Evolutionary conservation across 2,888 invertebrate species (phyloP).

Genomic region (Thumatha senex): DNA sequence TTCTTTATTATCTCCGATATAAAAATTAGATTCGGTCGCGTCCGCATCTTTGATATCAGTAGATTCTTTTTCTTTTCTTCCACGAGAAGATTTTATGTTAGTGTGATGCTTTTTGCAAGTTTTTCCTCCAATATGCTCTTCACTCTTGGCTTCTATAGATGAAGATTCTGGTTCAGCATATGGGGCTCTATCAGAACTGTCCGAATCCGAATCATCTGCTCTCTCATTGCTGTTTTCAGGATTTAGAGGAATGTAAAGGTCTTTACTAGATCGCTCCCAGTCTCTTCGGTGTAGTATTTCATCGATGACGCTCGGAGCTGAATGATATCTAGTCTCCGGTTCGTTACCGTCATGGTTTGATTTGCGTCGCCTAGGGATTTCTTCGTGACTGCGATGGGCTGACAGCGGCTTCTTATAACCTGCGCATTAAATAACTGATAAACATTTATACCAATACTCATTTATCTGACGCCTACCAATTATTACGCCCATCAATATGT

Average conservation of each 20-base stretch:
- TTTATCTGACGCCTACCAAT: no score
- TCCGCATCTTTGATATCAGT: slow-evolving; percentile 66
- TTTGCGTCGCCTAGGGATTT: slow-evolving; percentile 56
- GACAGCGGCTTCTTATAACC: slow-evolving; percentile 60
- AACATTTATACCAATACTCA: no score
- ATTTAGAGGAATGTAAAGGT: slow-evolving; percentile 65
- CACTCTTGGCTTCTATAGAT: slow-evolving; percentile 43
- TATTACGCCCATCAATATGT: no score
- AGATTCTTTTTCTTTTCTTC: slow-evolving; percentile 52
- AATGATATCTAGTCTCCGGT: slow-evolving; percentile 63
- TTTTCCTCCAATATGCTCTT: slow-evolving; percentile 38
- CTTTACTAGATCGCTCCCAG: slow-evolving; percentile 69
- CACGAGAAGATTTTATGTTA: slow-evolving; percentile 67
- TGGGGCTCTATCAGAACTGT: slow-evolving; percentile 39
- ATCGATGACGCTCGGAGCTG: slow-evolving; percentile 74
- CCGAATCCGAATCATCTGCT: slow-evolving; percentile 34
- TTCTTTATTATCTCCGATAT: slow-evolving; percentile 58
- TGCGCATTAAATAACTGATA: slow-evolving; percentile 18
- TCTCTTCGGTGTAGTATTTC: slow-evolving; percentile 71
- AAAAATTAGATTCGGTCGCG: slow-evolving; percentile 62
- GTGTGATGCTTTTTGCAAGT: slow-evolving; percentile 71
- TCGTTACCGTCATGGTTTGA: slow-evolving; percentile 47
- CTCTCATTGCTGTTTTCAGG: slow-evolving; percentile 24
- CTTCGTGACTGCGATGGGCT: slow-evolving; percentile 72
- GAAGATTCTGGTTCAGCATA: slow-evolving; percentile 48